These are phyloP conservation scores for Meteorus colon DNA, from an alignment of 2,888 invertebrate species.

Conservation along the genomic window DNA sequence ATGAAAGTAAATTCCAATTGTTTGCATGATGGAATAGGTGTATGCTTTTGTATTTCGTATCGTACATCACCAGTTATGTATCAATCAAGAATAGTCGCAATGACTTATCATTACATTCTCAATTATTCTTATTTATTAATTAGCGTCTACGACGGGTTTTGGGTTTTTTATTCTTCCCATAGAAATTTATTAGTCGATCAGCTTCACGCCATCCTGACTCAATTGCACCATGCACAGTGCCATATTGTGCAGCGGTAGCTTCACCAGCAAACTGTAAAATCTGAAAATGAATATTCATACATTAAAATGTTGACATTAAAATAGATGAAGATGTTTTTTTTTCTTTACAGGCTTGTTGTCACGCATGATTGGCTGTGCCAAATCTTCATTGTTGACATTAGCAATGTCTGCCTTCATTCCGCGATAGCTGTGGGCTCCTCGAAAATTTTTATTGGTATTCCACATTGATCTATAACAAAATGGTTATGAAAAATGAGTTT, in stretches of 20 bases:
- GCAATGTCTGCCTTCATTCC: conserved; percentile 74
- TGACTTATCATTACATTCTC: too few relatives aligned
- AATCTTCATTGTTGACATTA: conserved; percentile 73
- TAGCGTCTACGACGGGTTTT: too few relatives aligned
- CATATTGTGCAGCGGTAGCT: conserved; percentile 77
- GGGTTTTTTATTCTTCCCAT: not conserved
- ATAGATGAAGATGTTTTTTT: not conserved
- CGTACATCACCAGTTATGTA: too few relatives aligned
- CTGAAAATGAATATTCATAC: conserved; percentile 63
- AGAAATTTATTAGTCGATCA: conserved; percentile 73
- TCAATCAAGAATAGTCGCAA: too few relatives aligned
- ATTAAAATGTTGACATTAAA: not conserved
- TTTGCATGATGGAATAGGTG: not conserved
- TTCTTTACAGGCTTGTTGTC: conserved; percentile 67
- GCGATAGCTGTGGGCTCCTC: conserved; percentile 82
- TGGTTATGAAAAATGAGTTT: not conserved
- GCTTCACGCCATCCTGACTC: conserved; percentile 83
- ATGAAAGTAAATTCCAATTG: not conserved
- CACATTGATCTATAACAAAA: conserved; percentile 75
- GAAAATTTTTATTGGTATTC: conserved; percentile 80
- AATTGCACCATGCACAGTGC: conserved; percentile 82
- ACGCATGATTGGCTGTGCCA: conserved; percentile 75
- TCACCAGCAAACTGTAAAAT: conserved; percentile 81
- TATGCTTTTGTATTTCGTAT: too few relatives aligned
- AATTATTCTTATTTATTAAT: too few relatives aligned